phyloP scores from a whole-genome alignment of 1,140 invertebrate species.

The Sesamia nonagrioides region DNA sequence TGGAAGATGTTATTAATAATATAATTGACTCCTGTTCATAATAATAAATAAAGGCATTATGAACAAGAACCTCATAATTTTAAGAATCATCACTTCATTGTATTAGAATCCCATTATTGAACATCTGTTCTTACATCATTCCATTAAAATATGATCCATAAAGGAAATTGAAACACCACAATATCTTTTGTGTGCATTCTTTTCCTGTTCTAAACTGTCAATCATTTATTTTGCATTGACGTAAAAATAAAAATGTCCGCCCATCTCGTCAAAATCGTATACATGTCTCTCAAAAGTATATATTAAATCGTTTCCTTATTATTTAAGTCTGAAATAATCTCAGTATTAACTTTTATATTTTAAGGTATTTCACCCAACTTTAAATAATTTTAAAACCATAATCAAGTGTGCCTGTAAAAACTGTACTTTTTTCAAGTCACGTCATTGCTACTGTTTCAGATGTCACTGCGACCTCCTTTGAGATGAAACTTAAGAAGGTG shows the following conservation, averaged over 20 bases:
- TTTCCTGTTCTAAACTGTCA: constrained; percentile 70
- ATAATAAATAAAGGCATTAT: constrained; percentile 14
- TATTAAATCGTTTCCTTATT: constrained; percentile 15
- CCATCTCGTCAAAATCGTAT: constrained; percentile 66
- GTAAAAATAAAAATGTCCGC: constrained; percentile 66
- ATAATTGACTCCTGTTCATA: neutral
- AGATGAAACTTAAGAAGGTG: constrained; percentile 79
- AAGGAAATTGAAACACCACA: constrained; percentile 58
- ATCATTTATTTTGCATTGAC: constrained; percentile 69
- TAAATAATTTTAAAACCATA: constrained; percentile 1
- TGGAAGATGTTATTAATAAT: no score
- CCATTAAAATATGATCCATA: constrained; percentile 51
- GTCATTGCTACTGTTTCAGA: constrained; percentile 65
- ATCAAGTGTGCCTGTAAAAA: constrained; percentile 18
- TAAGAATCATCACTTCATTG: constrained; percentile 49
- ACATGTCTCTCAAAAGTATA: constrained; percentile 35
- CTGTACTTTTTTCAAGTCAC: constrained; percentile 41
- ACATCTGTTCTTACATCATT: constrained; percentile 61
- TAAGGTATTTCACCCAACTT: neutral
- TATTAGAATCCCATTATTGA: constrained; percentile 45
- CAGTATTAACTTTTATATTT: neutral
- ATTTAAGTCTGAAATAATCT: neutral
- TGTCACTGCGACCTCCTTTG: constrained; percentile 78
- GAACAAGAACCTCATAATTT: constrained; percentile 34
- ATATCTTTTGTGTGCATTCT: constrained; percentile 61